Percentiles rank a stretch among this genome's conserved stretches.
These are phyloP conservation scores for Coregonus suidteri DNA, from an alignment of 2,797 vertebrate genomes.

Conservation along the genomic window DNA sequence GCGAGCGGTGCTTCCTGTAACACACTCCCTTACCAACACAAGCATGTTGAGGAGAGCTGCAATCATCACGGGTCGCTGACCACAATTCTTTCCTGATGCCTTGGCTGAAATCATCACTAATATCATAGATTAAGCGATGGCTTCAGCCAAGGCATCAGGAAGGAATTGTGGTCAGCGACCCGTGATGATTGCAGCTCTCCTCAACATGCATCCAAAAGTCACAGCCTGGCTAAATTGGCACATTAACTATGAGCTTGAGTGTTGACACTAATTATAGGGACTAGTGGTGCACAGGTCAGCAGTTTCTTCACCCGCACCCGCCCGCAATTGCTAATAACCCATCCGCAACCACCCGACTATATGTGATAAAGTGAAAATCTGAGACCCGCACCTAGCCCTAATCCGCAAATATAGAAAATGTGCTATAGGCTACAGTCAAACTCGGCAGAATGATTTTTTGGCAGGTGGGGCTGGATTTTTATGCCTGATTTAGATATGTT, in stretches of 20 bases:
- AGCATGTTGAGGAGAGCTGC: slow-evolving; percentile 25
- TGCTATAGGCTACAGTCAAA: too few relatives aligned
- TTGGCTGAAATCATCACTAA: slow-evolving; percentile 28
- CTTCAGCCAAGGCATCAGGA: slow-evolving; percentile 27
- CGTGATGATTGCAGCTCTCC: slow-evolving; percentile 23
- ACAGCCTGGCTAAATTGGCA: slow-evolving; percentile 42
- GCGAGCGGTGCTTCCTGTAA: slow-evolving; percentile 15
- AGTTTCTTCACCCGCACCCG: too few relatives aligned
- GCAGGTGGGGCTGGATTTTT: too few relatives aligned
- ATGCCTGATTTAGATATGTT: too few relatives aligned
- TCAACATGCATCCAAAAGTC: slow-evolving; percentile 22
- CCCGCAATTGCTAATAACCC: too few relatives aligned
- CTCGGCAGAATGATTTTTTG: too few relatives aligned
- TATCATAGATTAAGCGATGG: slow-evolving; percentile 25
- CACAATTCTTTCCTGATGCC: slow-evolving; percentile 39
- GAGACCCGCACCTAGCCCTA: too few relatives aligned
- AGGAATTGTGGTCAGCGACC: slow-evolving; percentile 44
- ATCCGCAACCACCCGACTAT: too few relatives aligned
- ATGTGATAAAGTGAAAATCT: too few relatives aligned
- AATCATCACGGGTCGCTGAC: slow-evolving; percentile 39
- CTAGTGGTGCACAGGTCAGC: too few relatives aligned
- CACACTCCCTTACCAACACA: slow-evolving; percentile 22
- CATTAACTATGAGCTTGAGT: slow-evolving; percentile 31
- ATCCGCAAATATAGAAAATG: too few relatives aligned
- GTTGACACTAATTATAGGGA: slow-evolving; percentile 25